These are phyloP conservation scores for Stylophora pistillata DNA, from an alignment of 64 coral and sea anemone species.

Conservation along the genomic window DNA sequence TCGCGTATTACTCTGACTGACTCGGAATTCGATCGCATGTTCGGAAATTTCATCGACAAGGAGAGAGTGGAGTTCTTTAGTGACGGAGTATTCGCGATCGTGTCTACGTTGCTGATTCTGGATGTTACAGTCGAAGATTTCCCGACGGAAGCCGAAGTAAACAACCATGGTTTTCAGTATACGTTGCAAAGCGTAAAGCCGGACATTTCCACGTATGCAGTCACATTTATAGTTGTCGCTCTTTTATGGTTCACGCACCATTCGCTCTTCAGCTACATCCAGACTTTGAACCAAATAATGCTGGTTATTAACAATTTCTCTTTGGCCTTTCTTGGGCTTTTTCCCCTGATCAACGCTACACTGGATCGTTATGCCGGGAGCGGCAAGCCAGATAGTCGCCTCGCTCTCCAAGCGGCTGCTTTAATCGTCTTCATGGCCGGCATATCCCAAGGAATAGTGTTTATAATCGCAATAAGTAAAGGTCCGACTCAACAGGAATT, in stretches of 20 bases:
- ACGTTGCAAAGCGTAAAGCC: constrained; percentile 65
- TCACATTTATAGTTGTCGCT: constrained; percentile 82
- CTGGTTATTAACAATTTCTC: constrained; percentile 89
- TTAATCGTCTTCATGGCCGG: constrained; percentile 77
- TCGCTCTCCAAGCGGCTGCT: constrained; percentile 73
- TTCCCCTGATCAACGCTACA: constrained; percentile 74
- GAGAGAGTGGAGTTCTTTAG: constrained; percentile 96
- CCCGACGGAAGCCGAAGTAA: constrained; percentile 55
- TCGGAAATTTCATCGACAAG: constrained; percentile 88
- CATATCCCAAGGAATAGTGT: constrained; percentile 72
- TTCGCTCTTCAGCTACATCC: constrained; percentile 89
- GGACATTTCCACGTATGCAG: constrained; percentile 80
- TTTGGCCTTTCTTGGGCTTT: constrained; percentile 78
- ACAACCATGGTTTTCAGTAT: constrained; percentile 58
- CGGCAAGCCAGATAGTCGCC: constrained; percentile 49
- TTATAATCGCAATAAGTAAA: constrained; percentile 66
- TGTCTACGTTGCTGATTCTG: constrained; percentile 84
- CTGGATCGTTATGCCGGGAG: constrained; percentile 73
- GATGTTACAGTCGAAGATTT: constrained; percentile 91
- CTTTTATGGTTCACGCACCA: constrained; percentile 96
- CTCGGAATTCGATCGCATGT: constrained; percentile 85
- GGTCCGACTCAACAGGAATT: constrained; percentile 53
- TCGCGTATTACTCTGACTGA: constrained; percentile 51
- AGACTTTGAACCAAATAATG: constrained; percentile 91
- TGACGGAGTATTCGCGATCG: constrained; percentile 96